A percentile compares a stretch with the other conserved stretches of the same genome.
phyloP scores from a whole-genome alignment of 2,113 vertebrate species.

The Monarcha castaneiventris region DNA sequence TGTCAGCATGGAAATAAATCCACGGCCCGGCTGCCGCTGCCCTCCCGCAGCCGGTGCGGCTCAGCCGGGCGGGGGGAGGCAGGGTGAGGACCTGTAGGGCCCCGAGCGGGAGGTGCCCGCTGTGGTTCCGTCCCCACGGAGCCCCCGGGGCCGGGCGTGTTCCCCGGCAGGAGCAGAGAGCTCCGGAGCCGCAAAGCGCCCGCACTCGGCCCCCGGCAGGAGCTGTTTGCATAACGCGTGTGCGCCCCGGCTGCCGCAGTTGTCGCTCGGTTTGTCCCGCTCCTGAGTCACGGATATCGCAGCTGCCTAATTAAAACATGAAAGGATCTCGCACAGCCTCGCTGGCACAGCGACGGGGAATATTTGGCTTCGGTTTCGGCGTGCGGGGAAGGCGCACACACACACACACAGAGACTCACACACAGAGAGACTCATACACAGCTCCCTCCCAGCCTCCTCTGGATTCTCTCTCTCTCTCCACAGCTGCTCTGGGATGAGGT shows the following conservation, averaged over 20 bases:
- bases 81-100: background rate
- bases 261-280: conserved; percentile 8
- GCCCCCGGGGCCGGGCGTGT: background rate
- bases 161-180: background rate
- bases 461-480: background rate
- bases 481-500: background rate
- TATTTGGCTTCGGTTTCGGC: background rate
- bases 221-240: background rate
- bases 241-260: background rate
- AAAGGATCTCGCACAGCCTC: conserved; percentile 1
- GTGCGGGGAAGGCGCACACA: background rate
- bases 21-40: background rate
- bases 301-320: conserved; percentile 65
- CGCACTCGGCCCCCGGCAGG: background rate
- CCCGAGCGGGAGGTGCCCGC: background rate
- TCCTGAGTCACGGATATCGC: conserved; percentile 48
- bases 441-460: background rate
- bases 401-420: background rate
- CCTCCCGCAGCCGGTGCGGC: rapidly evolving
- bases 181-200: background rate
- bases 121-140: rapidly evolving
- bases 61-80: background rate
- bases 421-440: background rate
- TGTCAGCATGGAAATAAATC: background rate
- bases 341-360: background rate